Evolutionary conservation across 2,113 vertebrate genomes (phyloP).

Genomic region (Neolamprologus falcicula): DNA sequence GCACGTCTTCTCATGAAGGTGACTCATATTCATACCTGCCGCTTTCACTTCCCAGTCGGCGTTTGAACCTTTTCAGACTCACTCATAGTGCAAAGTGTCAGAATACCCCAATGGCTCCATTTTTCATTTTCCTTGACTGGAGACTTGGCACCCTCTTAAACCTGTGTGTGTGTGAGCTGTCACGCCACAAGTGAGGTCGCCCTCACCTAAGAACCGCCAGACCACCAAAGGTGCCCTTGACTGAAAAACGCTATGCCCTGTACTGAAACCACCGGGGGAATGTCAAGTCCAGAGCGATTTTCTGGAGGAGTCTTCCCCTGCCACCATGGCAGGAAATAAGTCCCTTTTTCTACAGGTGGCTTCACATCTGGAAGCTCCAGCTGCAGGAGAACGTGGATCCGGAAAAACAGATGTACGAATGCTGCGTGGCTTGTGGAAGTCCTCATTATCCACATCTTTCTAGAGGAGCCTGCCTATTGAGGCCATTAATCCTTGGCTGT

Average conservation of each 20-base stretch:
- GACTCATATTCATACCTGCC: conserved; percentile 45
- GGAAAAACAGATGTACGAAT: conserved; percentile 44
- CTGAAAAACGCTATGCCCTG: background rate
- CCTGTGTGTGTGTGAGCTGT: conserved; percentile 34
- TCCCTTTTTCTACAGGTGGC: conserved; percentile 26
- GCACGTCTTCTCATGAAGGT: background rate
- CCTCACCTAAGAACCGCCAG: conserved; percentile 33
- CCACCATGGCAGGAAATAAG: conserved; percentile 12
- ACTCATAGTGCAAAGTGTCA: conserved; percentile 28
- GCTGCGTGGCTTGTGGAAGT: conserved; percentile 48
- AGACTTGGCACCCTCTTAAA: conserved; percentile 36
- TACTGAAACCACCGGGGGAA: conserved; percentile 4
- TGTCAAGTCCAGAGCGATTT: background rate
- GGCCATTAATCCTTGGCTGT: conserved; percentile 52
- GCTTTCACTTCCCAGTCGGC: conserved; percentile 35
- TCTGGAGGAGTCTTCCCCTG: background rate
- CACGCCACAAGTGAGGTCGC: background rate
- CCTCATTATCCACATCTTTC: conserved; percentile 52
- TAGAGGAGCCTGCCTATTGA: conserved; percentile 31
- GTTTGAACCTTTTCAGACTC: conserved; percentile 49
- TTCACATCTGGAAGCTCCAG: conserved; percentile 61
- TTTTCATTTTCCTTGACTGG: conserved; percentile 35
- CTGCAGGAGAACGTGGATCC: conserved; percentile 17
- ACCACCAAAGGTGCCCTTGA: conserved; percentile 53
- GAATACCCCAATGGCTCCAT: conserved; percentile 12